phyloP scores from a whole-genome alignment of 2,113 vertebrate species.

The Hassar affinis region DNA sequence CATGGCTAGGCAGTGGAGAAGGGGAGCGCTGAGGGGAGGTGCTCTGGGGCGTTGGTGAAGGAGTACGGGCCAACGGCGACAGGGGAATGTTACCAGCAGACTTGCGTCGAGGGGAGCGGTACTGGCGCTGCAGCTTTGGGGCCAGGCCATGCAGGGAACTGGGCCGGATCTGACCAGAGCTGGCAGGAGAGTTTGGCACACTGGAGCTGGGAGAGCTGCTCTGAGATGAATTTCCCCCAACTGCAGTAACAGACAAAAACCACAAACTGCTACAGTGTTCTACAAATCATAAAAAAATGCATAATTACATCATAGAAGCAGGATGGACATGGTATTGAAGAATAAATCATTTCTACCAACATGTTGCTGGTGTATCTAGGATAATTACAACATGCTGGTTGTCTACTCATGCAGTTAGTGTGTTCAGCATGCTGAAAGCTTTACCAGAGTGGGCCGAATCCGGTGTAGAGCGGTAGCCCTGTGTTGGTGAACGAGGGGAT shows the following conservation, averaged over 20 bases:
- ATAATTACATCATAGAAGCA: background rate
- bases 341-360: background rate
- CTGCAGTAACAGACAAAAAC: constrained; percentile 61
- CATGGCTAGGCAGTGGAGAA: constrained; percentile 82
- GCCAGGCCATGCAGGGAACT: constrained; percentile 93
- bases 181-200: constrained; percentile 92
- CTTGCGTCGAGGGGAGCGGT: constrained; percentile 91
- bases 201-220: constrained; percentile 97
- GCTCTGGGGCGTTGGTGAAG: constrained; percentile 88
- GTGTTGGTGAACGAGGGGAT: constrained; percentile 91
- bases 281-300: background rate
- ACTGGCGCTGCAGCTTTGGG: constrained; percentile 95
- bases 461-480: constrained; percentile 85
- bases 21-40: constrained; percentile 91
- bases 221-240: constrained; percentile 92
- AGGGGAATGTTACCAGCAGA: constrained; percentile 95
- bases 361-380: background rate
- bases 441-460: constrained; percentile 89
- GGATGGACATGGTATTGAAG: background rate
- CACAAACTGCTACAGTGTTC: background rate
- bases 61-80: constrained; percentile 92
- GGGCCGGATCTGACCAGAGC: constrained; percentile 93
- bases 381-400: background rate
- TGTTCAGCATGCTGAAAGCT: background rate
- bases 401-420: background rate